phyloP scores from a whole-genome alignment of 2,888 invertebrate genomes.

The Prosopocoilus inquinatus region DNA sequence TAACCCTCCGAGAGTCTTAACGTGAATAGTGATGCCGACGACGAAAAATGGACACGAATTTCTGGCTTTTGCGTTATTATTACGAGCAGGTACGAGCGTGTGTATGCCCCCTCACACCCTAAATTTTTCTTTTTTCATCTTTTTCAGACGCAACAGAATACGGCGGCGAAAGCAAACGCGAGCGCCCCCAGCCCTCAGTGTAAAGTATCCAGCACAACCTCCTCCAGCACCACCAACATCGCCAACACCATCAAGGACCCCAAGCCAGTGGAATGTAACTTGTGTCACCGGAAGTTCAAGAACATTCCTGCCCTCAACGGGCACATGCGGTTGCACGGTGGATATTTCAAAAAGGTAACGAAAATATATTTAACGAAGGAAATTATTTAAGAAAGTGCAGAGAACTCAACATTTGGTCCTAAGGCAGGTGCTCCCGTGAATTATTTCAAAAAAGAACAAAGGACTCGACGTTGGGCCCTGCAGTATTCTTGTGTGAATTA shows the following conservation, averaged over 20 bases:
- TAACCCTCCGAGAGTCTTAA: no score
- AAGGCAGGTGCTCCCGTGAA: no score
- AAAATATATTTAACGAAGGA: not conserved
- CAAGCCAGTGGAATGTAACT: constrained; percentile 91
- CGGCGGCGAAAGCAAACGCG: constrained; percentile 36
- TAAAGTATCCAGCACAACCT: constrained; percentile 45
- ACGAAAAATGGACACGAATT: not conserved
- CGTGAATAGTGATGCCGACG: no score
- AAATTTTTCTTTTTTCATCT: not conserved
- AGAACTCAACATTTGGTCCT: no score
- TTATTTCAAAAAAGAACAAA: no score
- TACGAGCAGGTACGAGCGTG: not conserved
- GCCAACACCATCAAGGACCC: constrained; percentile 57
- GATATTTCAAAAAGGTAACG: constrained; percentile 88
- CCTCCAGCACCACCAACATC: constrained; percentile 42
- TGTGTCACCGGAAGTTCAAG: constrained; percentile 95
- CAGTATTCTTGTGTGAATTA: no score
- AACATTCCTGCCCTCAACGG: constrained; percentile 97
- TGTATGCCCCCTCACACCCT: not conserved
- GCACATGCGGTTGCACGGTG: constrained; percentile 96
- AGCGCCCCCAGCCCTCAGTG: constrained; percentile 43
- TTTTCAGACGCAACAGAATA: constrained; percentile 39
- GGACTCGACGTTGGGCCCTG: no score
- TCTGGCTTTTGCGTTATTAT: not conserved
- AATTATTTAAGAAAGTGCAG: not conserved